Conservation (phyloP, 2,888 invertebrate genomes). For the Drosophila nr. perissopoda region DNA sequence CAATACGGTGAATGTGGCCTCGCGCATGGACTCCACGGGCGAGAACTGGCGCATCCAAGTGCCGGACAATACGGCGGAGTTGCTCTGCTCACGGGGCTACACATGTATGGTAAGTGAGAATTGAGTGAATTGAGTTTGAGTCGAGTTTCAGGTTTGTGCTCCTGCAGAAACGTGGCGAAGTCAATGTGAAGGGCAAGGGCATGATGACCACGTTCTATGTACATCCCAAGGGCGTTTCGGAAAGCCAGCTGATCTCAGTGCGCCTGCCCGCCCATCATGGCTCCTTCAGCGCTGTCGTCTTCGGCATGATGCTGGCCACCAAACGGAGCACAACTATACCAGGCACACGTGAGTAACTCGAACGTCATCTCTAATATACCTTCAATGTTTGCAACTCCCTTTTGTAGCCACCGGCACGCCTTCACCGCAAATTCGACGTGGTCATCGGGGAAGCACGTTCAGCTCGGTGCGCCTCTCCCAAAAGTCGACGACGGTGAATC, state of each 20-base stretch:
- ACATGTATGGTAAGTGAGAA: conserved; percentile 82
- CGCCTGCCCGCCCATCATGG: conserved; percentile 87
- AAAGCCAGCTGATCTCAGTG: conserved; percentile 82
- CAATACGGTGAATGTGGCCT: conserved; percentile 97
- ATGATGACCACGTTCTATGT: conserved; percentile 98
- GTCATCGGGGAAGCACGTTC: conserved; percentile 85
- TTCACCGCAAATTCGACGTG: conserved; percentile 84
- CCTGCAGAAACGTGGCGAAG: conserved; percentile 92
- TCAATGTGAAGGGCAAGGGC: conserved; percentile 97
- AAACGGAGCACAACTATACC: conserved; percentile 83
- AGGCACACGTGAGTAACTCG: conserved; percentile 82
- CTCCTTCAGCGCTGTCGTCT: conserved; percentile 94
- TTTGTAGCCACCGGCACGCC: conserved; percentile 83
- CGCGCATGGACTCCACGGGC: conserved; percentile 98
- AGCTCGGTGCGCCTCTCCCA: conserved; percentile 87
- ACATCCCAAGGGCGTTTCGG: conserved; percentile 86
- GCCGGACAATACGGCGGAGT: conserved; percentile 92
- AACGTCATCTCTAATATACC: not conserved
- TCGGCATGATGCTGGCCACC: conserved; percentile 93
- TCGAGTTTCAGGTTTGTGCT: not conserved
- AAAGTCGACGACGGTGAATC: conserved; percentile 84
- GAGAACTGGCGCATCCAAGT: conserved; percentile 95
- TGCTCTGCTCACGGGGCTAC: conserved; percentile 85
- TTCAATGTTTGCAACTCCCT: not conserved
- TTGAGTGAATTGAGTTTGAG: not conserved